These are phyloP conservation scores for Heliopora coerulea DNA, from an alignment of 92 coral and sea anemone genomes.

Conservation along the genomic window DNA sequence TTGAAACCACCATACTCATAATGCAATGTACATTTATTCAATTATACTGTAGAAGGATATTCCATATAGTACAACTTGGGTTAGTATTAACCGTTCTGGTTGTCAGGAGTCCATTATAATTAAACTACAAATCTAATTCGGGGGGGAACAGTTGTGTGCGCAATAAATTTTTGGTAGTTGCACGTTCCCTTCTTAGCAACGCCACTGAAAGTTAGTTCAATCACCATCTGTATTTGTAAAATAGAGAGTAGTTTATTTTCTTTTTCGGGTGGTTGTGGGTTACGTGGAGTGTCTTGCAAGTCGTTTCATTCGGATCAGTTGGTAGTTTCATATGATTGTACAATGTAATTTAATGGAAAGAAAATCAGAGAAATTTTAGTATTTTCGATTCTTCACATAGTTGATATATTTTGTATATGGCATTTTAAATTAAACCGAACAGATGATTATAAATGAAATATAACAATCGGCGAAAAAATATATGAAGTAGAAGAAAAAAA, in stretches of 20 bases:
- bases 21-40: too few relatives aligned
- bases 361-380: constrained; percentile 26
- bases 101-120: too few relatives aligned
- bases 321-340: constrained; percentile 28
- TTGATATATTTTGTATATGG: constrained; percentile 45
- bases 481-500: constrained; percentile 22
- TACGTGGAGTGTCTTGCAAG: not conserved
- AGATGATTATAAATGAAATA: constrained; percentile 37
- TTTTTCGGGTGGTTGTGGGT: not conserved
- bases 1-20: too few relatives aligned
- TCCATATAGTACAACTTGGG: too few relatives aligned
- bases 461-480: not conserved
- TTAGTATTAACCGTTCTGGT: too few relatives aligned
- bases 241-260: too few relatives aligned
- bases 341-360: constrained; percentile 36
- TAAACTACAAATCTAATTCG: too few relatives aligned
- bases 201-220: too few relatives aligned
- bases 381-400: constrained; percentile 36
- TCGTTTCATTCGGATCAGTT: constrained; percentile 1
- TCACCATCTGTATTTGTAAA: not conserved
- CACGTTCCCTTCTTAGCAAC: too few relatives aligned
- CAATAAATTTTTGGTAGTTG: too few relatives aligned
- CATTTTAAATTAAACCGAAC: constrained; percentile 42
- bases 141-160: too few relatives aligned
- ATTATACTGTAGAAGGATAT: too few relatives aligned